A percentile compares a stretch with the other conserved stretches of the same genome.
Evolutionary conservation across 2,797 vertebrate genomes (phyloP).

Genomic region (Rhinoraja longicauda): DNA sequence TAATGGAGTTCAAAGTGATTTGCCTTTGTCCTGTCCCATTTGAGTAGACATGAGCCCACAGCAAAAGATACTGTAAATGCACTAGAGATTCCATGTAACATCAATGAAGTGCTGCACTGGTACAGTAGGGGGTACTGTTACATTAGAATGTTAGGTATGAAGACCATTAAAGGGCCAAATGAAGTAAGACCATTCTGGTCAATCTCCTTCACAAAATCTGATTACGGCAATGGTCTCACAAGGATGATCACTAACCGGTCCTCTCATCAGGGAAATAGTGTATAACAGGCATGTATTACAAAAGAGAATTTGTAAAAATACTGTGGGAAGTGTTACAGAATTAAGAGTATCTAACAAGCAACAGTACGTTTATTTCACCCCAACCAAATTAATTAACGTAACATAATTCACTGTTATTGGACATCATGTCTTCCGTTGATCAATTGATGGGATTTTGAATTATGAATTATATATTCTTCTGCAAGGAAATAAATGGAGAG

Average conservation of each 20-base stretch:
- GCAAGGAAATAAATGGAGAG: not conserved
- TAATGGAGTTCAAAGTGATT: not conserved
- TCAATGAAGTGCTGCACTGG: not conserved
- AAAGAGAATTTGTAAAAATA: not conserved
- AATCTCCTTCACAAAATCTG: not conserved
- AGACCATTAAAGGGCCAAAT: not conserved
- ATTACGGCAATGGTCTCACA: not conserved
- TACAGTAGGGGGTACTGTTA: constrained; percentile 30
- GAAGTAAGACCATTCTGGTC: not conserved
- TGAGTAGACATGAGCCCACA: not conserved
- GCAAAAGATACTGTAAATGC: not conserved
- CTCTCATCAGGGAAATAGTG: not conserved
- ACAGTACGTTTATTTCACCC: not conserved
- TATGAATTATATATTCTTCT: not conserved
- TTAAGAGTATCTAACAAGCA: not conserved
- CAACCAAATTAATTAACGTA: not conserved
- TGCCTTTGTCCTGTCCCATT: not conserved
- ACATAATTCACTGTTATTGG: not conserved
- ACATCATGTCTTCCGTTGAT: not conserved
- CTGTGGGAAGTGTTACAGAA: not conserved
- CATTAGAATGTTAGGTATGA: not conserved
- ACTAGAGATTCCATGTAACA: not conserved
- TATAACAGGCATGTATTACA: not conserved
- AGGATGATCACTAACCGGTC: not conserved
- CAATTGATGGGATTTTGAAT: not conserved